Evolutionary conservation across 2,113 vertebrate species (phyloP), one percentile per base, ranked within the genome.

Genomic region (Osmerus eperlanus): DNA sequence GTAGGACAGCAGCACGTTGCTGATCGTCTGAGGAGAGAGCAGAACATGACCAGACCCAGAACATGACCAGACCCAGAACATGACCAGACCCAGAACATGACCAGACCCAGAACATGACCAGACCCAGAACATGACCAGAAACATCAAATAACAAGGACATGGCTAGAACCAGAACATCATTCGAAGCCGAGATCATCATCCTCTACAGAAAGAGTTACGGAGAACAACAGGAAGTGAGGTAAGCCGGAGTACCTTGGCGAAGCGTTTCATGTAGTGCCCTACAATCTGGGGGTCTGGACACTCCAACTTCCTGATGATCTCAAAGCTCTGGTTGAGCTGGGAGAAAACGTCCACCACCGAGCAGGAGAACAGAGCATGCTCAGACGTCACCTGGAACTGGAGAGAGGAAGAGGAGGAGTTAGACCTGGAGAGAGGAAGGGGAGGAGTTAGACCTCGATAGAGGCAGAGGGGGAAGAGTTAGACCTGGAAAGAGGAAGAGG

Each of bases 241-340:
- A 23, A 9, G 21, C 5, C 54, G 3, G 15, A n/a, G n/a, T 83
- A 97, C 97, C 96, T 99, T 99, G 54, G 97, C 97, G 73, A 99
- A 99, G 47, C 97, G 89, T 65, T 95, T 91, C 97, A 99, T 99
- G 87, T 98, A 99, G 86, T 99, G 96, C 15, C 97, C 97, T 3
- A 99, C 96, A 0, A 99, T 99, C 89, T 97, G 95, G 0, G 97
- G 97, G 76, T 99, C 97, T 0, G 97, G 97, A 71, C 97, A 99
- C 87, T 99, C 97, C 0, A 99, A 86, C 79, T 99, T 99, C 85
- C 98, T 95, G 89, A 99, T 97, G 87, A 99, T 99, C 87, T 99
- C 97, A 0, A 99, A 99, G 89, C 97, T 99, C 92, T 99, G 97
- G 87, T 99, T 99, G 83, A 99, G 96, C 85, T 99, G 97, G 36